These are phyloP conservation scores for Drosophila repletoides DNA, from an alignment of 1,140 invertebrate species.

Conservation along the genomic window DNA sequence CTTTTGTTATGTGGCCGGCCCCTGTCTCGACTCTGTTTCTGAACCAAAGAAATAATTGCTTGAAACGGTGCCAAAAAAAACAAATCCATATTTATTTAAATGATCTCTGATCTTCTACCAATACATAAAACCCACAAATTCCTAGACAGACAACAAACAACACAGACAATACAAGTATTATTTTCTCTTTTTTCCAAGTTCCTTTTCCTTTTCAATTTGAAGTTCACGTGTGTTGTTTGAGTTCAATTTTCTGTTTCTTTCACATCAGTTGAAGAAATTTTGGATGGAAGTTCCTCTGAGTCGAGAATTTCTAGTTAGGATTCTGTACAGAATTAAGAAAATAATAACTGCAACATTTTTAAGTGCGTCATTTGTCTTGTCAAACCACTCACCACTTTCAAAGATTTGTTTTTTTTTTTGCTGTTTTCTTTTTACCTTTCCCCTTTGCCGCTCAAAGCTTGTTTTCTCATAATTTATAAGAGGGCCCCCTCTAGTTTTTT, in stretches of 20 bases:
- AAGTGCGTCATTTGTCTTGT: conserved; percentile 34
- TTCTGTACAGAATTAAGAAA: not conserved
- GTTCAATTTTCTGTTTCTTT: not conserved
- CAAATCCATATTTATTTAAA: not conserved
- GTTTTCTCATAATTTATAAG: conserved; percentile 33
- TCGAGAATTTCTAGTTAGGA: conserved; percentile 11
- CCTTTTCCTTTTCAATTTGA: not conserved
- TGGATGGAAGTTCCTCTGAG: not conserved
- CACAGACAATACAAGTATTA: conserved; percentile 24
- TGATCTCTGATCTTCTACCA: conserved; percentile 7
- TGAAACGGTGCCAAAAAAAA: conserved; percentile 52
- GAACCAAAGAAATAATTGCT: conserved; percentile 32
- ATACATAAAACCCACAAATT: conserved; percentile 7
- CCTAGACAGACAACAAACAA: conserved; percentile 18
- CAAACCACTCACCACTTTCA: conserved; percentile 28
- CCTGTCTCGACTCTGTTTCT: conserved; percentile 20
- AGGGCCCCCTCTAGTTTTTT: not conserved
- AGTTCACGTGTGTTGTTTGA: conserved; percentile 1
- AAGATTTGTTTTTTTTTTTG: not conserved
- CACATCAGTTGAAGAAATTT: no score
- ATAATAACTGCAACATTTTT: not conserved
- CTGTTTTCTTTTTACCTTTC: not conserved
- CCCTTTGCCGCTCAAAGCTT: conserved; percentile 3
- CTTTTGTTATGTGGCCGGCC: no score
- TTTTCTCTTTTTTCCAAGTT: not conserved